Evolutionary conservation across 2,113 vertebrate genomes (phyloP).

Genomic region (Clarias batrachus): DNA sequence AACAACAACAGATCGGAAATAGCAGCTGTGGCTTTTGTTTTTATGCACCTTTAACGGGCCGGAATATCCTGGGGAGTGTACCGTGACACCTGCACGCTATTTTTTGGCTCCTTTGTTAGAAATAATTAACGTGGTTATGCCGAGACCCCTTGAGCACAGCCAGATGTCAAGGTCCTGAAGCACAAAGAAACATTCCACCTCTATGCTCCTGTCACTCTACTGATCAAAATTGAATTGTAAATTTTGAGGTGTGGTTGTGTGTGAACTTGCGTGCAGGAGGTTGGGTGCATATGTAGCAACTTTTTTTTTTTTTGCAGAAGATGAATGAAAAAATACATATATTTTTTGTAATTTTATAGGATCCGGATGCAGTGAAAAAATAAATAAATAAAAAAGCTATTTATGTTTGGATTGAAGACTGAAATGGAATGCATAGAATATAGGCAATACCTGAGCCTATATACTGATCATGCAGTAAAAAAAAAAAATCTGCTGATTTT

Average conservation of each 20-base stretch:
- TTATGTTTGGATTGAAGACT: background rate
- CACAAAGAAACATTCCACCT: constrained; percentile 30
- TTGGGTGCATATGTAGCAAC: background rate
- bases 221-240: background rate
- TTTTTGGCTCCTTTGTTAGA: constrained; percentile 38
- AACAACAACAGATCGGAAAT: background rate
- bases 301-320: constrained; percentile 38
- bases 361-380: constrained; percentile 22
- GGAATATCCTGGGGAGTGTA: constrained; percentile 13
- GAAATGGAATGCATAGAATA: background rate
- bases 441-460: background rate
- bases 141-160: constrained; percentile 42
- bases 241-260: background rate
- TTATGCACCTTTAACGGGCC: background rate
- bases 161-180: constrained; percentile 42
- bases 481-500: background rate
- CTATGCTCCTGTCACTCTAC: constrained; percentile 29
- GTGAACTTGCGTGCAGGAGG: background rate
- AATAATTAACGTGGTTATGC: constrained; percentile 40
- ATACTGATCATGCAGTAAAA: background rate
- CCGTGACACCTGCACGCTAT: constrained; percentile 34
- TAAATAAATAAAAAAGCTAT: background rate
- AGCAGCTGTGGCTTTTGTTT: constrained; percentile 13
- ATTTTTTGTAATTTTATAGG: constrained; percentile 48
- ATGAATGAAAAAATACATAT: constrained; percentile 10